phyloP scores from a whole-genome alignment of 2,797 vertebrate genomes.

The Xenopus petersii region DNA sequence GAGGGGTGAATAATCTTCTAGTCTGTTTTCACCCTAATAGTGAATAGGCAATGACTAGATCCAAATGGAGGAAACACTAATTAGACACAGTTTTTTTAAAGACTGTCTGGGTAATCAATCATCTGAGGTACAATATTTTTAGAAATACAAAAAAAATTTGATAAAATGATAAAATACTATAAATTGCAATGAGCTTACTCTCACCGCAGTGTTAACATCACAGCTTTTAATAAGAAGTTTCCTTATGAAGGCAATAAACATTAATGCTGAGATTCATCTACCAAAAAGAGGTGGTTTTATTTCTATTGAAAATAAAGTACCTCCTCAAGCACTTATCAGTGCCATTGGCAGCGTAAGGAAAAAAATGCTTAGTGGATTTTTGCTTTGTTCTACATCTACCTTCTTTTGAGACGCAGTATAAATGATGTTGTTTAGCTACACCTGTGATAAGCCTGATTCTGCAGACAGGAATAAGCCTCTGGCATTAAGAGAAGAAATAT shows the following conservation, averaged over 20 bases:
- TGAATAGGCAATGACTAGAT: too few species aligned
- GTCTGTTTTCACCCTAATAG: too few species aligned
- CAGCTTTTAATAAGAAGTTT: too few species aligned
- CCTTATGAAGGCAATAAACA: too few species aligned
- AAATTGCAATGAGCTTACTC: background rate
- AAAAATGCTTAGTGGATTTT: background rate
- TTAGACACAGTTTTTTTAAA: background rate
- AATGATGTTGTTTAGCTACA: constrained; percentile 2
- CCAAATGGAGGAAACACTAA: too few species aligned
- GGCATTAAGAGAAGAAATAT: constrained; percentile 30
- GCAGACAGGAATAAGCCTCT: constrained; percentile 18
- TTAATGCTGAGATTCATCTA: background rate
- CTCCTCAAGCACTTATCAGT: constrained; percentile 3
- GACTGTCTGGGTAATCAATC: background rate
- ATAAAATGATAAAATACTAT: background rate
- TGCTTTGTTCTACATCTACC: background rate
- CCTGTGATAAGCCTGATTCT: constrained; percentile 6
- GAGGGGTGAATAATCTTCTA: too few species aligned
- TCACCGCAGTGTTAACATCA: too few species aligned
- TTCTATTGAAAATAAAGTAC: background rate
- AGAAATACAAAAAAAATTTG: background rate
- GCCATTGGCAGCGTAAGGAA: background rate
- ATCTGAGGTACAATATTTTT: background rate
- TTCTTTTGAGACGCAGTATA: background rate
- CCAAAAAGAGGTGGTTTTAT: background rate